Percentiles rank a stretch among this genome's conserved stretches.
phyloP scores from a whole-genome alignment of 2,888 invertebrate genomes.

The Enoplolaimus lenunculus region DNA sequence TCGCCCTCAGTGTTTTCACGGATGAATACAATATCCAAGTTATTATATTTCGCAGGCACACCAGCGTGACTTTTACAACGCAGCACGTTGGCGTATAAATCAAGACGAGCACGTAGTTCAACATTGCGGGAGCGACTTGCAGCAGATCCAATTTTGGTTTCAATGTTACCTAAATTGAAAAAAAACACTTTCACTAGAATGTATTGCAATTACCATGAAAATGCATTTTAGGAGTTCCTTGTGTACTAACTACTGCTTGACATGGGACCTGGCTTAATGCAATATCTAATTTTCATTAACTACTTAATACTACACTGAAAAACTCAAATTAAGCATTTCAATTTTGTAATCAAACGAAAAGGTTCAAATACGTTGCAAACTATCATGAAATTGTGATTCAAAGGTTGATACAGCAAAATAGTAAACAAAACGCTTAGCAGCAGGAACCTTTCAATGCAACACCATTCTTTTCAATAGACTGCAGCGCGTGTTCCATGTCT shows the following conservation, averaged over 20 bases:
- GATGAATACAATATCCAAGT: slow-evolving; percentile 71
- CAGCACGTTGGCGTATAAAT: slow-evolving; percentile 80
- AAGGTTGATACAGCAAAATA: background rate
- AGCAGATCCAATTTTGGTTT: slow-evolving; percentile 72
- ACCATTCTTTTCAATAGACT: slow-evolving; percentile 85
- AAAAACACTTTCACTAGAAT: too few species aligned
- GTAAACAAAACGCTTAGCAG: background rate
- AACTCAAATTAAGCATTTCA: too few species aligned
- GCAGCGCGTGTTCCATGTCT: slow-evolving; percentile 77
- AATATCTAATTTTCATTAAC: too few species aligned
- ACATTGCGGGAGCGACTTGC: slow-evolving; percentile 77
- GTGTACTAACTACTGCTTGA: background rate
- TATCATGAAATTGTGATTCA: background rate
- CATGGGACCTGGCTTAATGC: background rate
- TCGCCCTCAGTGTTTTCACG: slow-evolving; percentile 97
- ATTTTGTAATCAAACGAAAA: background rate
- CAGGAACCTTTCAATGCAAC: slow-evolving; percentile 84
- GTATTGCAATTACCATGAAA: too few species aligned
- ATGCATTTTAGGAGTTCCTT: too few species aligned
- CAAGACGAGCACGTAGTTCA: slow-evolving; percentile 60
- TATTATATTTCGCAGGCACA: slow-evolving; percentile 54
- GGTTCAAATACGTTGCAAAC: slow-evolving; percentile 18
- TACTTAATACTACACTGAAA: too few species aligned
- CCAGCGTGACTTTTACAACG: slow-evolving; percentile 79
- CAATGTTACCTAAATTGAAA: too few species aligned